Conservation (phyloP, 2,113 vertebrate genomes). For the Thryonomys swinderianus region DNA sequence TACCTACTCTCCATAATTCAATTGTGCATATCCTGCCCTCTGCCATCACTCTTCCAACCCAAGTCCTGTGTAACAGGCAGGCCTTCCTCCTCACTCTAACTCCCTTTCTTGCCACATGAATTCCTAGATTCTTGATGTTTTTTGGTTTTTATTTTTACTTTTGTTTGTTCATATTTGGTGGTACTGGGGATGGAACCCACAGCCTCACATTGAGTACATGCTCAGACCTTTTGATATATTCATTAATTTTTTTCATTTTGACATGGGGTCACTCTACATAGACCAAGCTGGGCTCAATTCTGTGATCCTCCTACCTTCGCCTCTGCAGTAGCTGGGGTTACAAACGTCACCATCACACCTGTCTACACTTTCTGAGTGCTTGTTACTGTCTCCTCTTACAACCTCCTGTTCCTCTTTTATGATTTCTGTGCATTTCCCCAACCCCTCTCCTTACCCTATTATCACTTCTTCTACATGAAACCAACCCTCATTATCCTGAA, state of each 20-base stretch:
- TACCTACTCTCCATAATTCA: not conserved
- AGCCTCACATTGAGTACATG: not conserved
- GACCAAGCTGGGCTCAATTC: not conserved
- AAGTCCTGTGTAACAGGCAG: not conserved
- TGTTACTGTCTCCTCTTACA: not conserved
- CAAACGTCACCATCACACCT: not conserved
- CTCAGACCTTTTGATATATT: too few relatives aligned
- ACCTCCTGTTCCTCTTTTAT: not conserved
- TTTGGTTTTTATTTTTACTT: not conserved
- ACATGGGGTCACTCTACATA: not conserved
- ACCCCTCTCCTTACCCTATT: not conserved
- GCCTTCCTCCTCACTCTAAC: not conserved
- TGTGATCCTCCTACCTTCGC: not conserved
- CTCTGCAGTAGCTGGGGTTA: not conserved
- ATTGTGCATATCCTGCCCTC: not conserved
- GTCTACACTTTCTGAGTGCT: not conserved
- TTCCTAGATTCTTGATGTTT: not conserved
- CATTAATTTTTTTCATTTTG: not conserved
- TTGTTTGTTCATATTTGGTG: not conserved
- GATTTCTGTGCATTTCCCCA: not conserved
- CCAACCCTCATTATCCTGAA: not conserved
- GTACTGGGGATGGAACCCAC: not conserved
- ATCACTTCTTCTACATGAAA: not conserved
- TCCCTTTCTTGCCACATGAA: not conserved
- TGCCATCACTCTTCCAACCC: not conserved